Evolutionary conservation across 1,140 invertebrate genomes (phyloP).

Genomic region (Catajapyx aquilonaris): DNA sequence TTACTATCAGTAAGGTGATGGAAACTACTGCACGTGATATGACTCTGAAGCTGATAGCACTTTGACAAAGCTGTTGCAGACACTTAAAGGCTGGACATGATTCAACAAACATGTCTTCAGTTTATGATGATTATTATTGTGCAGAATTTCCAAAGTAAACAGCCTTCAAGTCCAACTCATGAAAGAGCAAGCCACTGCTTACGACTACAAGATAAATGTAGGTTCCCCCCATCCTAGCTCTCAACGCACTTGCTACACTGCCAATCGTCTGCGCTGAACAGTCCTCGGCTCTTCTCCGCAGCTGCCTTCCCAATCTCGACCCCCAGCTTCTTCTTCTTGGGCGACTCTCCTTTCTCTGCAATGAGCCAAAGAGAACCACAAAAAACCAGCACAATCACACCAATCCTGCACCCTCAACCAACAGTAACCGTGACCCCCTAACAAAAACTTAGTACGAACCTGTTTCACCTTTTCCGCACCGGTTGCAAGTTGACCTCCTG

Average conservation of each 20-base stretch:
- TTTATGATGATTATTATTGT: too few relatives aligned
- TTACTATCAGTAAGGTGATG: too few relatives aligned
- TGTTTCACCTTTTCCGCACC: slow-evolving; percentile 48
- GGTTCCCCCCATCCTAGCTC: too few relatives aligned
- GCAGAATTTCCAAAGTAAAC: too few relatives aligned
- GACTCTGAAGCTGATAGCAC: too few relatives aligned
- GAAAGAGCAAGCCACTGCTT: too few relatives aligned
- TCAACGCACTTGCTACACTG: slow-evolving; percentile 74
- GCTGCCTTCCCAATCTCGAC: slow-evolving; percentile 94
- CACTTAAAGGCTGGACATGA: too few relatives aligned
- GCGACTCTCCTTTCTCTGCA: slow-evolving; percentile 33
- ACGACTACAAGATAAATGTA: too few relatives aligned
- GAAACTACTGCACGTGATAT: too few relatives aligned
- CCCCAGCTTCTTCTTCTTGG: slow-evolving; percentile 73
- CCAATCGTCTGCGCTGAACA: slow-evolving; percentile 99
- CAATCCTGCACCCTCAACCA: background rate
- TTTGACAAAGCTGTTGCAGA: too few relatives aligned
- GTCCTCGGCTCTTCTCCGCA: slow-evolving; percentile 91
- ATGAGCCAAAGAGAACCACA: slow-evolving; percentile 11
- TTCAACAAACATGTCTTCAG: too few relatives aligned
- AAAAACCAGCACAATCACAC: slow-evolving; percentile 2
- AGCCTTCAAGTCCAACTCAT: too few relatives aligned
- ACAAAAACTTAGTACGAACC: background rate
- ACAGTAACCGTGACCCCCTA: background rate
- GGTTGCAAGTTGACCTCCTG: slow-evolving; percentile 67